Base-by-base conservation (phyloP, 30 jellyfish, hydroid and myxozoan genomes). In the Chrysaora quinquecirrha region DNA sequence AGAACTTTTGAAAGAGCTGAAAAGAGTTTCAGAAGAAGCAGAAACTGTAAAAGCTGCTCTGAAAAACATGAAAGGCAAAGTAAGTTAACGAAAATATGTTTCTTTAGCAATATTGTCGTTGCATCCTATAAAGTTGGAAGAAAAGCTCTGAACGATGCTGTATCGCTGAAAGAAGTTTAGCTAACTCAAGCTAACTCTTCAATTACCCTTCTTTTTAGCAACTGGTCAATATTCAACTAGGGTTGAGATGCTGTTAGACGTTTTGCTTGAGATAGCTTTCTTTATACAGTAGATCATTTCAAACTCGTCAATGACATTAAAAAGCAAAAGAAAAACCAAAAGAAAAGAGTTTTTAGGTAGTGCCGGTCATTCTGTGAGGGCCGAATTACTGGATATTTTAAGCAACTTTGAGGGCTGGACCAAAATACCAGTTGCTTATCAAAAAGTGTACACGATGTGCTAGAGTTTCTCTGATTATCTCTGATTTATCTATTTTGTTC, bases 1-100 rank as follows among this genome's bases (percentile, higher is more conserved):
- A 18, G 97, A 89, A 33, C 73, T 89, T 27, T 66, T 89, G 24
- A 89, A 81, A 67, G 97, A 89, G 49, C 30, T 89, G 47, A 80
- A 89, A 68, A 74, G 94, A 48, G 94, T 82, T 21, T 89, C 97
- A 1, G 94, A 80, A 4, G 97, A 89, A 38, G 97, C 97, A 27
- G 97, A 80, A 46, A 43, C 83, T 9, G 97, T 82, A 2, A 80
- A 89, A 56, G 78, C 87, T 34, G 94, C 97, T 25, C 77, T 89
- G 30, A 68, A 66, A 47, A 47, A 60, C 32, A 46, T 80, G 12
- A 89, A 82, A 80, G 3, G 68, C 32, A 82, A 52, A 23, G 92
- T 82, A 48, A 56, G 91, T 60, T 0, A 22, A n/a, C n/a, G n/a
- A n/a, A n/a, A n/a, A n/a, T n/a, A n/a, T n/a, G n/a, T 64, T 24